phyloP scores from a whole-genome alignment of 2,888 invertebrate species.

The Amphimallon solstitiale region DNA sequence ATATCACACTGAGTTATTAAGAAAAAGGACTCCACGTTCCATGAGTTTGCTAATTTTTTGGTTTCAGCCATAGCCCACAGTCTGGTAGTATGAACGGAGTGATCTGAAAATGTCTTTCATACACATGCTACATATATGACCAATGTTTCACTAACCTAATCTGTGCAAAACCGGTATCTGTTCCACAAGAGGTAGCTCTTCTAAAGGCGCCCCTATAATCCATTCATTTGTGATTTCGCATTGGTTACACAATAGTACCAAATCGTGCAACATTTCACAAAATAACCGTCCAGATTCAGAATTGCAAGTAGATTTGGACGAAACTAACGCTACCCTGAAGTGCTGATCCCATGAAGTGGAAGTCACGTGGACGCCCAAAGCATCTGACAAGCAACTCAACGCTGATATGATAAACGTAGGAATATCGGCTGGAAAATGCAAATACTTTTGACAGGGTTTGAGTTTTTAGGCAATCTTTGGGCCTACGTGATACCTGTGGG shows the following conservation, averaged over 20 bases:
- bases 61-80: conserved; percentile 81
- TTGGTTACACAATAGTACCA: conserved; percentile 78
- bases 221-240: conserved; percentile 79
- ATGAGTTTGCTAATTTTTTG: conserved; percentile 75
- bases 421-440: conserved; percentile 65
- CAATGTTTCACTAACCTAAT: conserved; percentile 64
- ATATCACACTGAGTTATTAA: conserved; percentile 74
- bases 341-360: conserved; percentile 84
- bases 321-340: conserved; percentile 66
- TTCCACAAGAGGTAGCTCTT: conserved; percentile 81
- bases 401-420: conserved; percentile 77
- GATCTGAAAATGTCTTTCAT: conserved; percentile 69
- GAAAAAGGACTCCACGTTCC: conserved; percentile 82
- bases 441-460: not conserved
- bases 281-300: conserved; percentile 64
- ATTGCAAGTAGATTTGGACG: conserved; percentile 60
- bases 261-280: conserved; percentile 73
- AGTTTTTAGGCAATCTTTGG: not conserved
- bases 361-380: conserved; percentile 80
- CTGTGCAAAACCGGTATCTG: conserved; percentile 83
- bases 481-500: conserved; percentile 63
- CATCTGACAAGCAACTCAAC: conserved; percentile 79
- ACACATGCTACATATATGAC: not conserved
- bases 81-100: conserved; percentile 81
- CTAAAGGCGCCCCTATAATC: conserved; percentile 77